phyloP scores from a whole-genome alignment of 2,113 vertebrate species.

The Taxidea taxus region DNA sequence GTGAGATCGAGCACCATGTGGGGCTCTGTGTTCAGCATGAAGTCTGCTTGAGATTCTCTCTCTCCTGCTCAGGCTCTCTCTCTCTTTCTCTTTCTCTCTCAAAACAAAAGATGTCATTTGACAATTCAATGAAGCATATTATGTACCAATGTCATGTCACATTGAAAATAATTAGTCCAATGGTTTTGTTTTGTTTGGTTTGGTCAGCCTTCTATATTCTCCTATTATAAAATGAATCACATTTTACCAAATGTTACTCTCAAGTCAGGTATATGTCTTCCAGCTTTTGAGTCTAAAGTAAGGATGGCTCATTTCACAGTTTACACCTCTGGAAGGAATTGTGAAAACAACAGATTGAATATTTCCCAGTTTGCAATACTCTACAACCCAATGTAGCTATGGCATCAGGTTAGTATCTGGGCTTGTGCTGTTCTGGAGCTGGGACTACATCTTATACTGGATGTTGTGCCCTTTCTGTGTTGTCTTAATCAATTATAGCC shows the following conservation, averaged over 20 bases:
- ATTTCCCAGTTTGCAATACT: not conserved
- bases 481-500: not conserved
- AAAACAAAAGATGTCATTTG: not conserved
- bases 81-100: not conserved
- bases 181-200: not conserved
- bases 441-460: accelerated
- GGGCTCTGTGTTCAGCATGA: not conserved
- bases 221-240: not conserved
- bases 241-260: not conserved
- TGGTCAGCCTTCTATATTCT: not conserved
- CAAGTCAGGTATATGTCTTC: not conserved
- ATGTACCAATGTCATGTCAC: not conserved
- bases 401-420: not conserved
- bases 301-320: not conserved
- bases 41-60: not conserved
- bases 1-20: not conserved
- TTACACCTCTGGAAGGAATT: not conserved
- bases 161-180: not conserved
- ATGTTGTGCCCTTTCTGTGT: not conserved
- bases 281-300: not conserved
- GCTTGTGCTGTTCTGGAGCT: not conserved
- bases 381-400: not conserved
- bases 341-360: not conserved
- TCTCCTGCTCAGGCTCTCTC: not conserved
- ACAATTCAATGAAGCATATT: not conserved